Percentiles rank a stretch among this genome's conserved stretches.
phyloP scores from a whole-genome alignment of 64 coral and sea anemone species.

The Montipora foliosa region DNA sequence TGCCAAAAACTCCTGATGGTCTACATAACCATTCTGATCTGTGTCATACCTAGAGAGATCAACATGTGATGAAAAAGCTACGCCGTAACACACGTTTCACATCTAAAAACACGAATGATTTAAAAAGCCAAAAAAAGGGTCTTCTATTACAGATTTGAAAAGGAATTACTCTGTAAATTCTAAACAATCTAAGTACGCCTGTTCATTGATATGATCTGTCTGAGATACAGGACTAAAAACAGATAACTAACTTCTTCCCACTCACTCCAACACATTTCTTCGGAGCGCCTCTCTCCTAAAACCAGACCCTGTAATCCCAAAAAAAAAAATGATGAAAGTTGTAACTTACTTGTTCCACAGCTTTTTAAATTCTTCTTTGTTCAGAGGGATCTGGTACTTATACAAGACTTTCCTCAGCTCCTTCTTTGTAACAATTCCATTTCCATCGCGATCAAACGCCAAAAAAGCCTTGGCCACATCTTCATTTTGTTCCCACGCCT shows the following conservation, averaged over 20 bases:
- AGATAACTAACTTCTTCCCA: too few species aligned
- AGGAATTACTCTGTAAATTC: too few species aligned
- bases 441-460: conserved; percentile 92
- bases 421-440: conserved; percentile 95
- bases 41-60: conserved; percentile 81
- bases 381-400: conserved; percentile 87
- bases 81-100: not conserved
- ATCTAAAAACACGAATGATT: too few species aligned
- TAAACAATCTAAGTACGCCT: too few species aligned
- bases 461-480: conserved; percentile 92
- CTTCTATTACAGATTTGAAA: too few species aligned
- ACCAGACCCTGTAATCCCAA: too few species aligned
- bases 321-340: too few species aligned
- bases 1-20: conserved; percentile 84
- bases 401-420: conserved; percentile 94
- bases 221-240: too few species aligned
- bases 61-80: not conserved
- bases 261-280: too few species aligned
- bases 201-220: too few species aligned
- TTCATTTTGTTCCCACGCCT: conserved; percentile 81
- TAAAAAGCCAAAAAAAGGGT: too few species aligned
- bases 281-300: too few species aligned
- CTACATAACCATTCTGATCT: conserved; percentile 89
- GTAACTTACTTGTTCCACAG: conserved; percentile 87
- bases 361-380: conserved; percentile 93